Conservation (phyloP, 2,888 invertebrate genomes). For the Drosophila affinis region DNA sequence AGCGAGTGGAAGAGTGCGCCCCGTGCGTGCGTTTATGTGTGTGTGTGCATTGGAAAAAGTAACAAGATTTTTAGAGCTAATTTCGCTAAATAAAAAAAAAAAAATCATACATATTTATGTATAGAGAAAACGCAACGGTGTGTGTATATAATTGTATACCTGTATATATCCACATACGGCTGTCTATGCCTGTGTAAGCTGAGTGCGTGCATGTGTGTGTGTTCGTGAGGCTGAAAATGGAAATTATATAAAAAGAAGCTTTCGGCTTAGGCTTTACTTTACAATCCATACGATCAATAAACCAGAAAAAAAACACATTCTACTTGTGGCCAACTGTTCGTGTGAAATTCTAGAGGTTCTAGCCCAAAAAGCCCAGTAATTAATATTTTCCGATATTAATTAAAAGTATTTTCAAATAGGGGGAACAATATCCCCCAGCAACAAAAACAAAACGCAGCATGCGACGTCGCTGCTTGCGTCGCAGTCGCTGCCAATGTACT, state of each 20-base stretch:
- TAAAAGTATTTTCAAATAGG: background rate
- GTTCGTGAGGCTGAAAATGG: slow-evolving; percentile 66
- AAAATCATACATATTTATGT: slow-evolving; percentile 52
- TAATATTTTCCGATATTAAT: slow-evolving; percentile 12
- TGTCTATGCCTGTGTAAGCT: slow-evolving; percentile 40
- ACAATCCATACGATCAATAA: slow-evolving; percentile 31
- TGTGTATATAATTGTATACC: slow-evolving; percentile 42
- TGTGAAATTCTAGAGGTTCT: slow-evolving; percentile 10
- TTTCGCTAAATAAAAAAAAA: slow-evolving; percentile 47
- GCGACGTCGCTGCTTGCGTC: slow-evolving; percentile 36
- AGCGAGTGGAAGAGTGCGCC: slow-evolving; percentile 2
- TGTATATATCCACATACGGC: slow-evolving; percentile 21
- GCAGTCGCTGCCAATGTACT: slow-evolving; percentile 34
- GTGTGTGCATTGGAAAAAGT: slow-evolving; percentile 38
- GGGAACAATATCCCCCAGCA: slow-evolving; percentile 17
- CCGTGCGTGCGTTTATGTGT: background rate
- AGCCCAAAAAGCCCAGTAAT: slow-evolving; percentile 6
- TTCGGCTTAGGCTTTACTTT: slow-evolving; percentile 50
- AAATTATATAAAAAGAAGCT: slow-evolving; percentile 75
- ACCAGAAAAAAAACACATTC: slow-evolving; percentile 36
- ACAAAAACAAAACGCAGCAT: slow-evolving; percentile 42
- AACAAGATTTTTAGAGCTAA: slow-evolving; percentile 50
- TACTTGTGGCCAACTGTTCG: background rate
- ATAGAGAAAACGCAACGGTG: slow-evolving; percentile 45
- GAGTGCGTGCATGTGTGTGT: slow-evolving; percentile 38